Base-by-base conservation (phyloP, 2,888 invertebrate genomes). In the Synanthedon myopaeformis region DNA sequence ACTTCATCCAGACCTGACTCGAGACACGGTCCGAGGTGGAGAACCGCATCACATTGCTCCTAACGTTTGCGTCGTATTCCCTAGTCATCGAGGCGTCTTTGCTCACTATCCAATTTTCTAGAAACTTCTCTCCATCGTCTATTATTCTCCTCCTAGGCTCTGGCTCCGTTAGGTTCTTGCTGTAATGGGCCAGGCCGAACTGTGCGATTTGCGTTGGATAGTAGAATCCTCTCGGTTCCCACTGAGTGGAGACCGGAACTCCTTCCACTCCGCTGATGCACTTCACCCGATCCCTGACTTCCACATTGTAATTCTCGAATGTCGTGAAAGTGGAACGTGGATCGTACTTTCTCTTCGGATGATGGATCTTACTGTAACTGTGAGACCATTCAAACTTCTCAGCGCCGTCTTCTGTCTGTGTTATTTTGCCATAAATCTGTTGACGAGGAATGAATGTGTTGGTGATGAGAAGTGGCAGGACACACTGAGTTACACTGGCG, bases 131-230 rank as follows among this genome's bases (percentile, higher is more conserved):
- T 0, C 92, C 93, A 72, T 96, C 94, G 65, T 96, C 96, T 8
- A 96, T 63, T 0, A 78, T 56, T 51, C 90, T 91, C 58, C 91
- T 86, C 51, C 92, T 89, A 0, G 96, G 95, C 61, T 94, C 92
- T 0, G 93, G 92, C 66, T 96, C 96, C 0, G 94, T 94, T 12
- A 98, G 82, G 78, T 96, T 95, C 79, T 98, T 98, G 79, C 97
- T 97, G 79, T 97, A 99, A 82, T 99, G 99, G 10, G 98, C 96
- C 55, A 99, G 82, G 0, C 97, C 99, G 77, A 96, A 99, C 79
- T 99, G 99, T 5, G 99, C 98, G 61, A 99, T 98, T 86, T 99
- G 99, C 1, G 98, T 99, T 0, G 99, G 98, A 83, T 99, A 99
- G 79, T 93, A 97, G 79, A 99, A 98, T 0, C 99, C 99, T 58